Base-by-base conservation (phyloP, 2,888 invertebrate species). In the Pocota personata region DNA sequence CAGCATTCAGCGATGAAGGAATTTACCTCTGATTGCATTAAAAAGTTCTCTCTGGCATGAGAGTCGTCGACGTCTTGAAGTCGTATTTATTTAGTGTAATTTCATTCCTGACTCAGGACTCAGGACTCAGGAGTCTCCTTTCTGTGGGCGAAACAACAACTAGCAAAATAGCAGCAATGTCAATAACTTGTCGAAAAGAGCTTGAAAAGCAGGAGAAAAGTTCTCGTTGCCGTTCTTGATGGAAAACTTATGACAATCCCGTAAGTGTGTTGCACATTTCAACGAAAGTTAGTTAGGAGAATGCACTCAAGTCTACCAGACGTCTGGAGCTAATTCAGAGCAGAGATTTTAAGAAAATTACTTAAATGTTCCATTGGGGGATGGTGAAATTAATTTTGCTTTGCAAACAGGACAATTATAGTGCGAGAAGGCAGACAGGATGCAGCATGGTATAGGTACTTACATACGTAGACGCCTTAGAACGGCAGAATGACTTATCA, bases 11-110 rank as follows among this genome's bases (percentile, higher is more conserved):
- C 73, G 62, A 64, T 62, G 40, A 55, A 75, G 55, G 64, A 84
- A 79, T 75, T 79, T 52, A 79, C 79, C 83, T 84, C 73, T 75
- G 83, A 84, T 84, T 79, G 79, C 83, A 84, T 84, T 84, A 75
- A 75, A 48, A 72, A 79, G 55, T 82, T 67, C 35, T 46, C 55
- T 43, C 21, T 72, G 50, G 82, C 40, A 48, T 37, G 58, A 50
- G 48, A 55, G 62, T 37, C 24, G 24, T 2, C 24, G n/a, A 3
- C 79, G 35, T 30, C 52, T 40, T 57, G n/a, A 57, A 79, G 75
- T 69, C 32, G 62, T 84, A 50, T 84, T 84, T 84, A 79, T 79
- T 84, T 84, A 79, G 75, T 69, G 79, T 79, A 79, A 79, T 84
- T 75, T 69, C 40, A 64, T 48, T 79, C 60, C 46, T 66, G 55